phyloP scores from a whole-genome alignment of 2,797 vertebrate species.

The Lacerta agilis region DNA sequence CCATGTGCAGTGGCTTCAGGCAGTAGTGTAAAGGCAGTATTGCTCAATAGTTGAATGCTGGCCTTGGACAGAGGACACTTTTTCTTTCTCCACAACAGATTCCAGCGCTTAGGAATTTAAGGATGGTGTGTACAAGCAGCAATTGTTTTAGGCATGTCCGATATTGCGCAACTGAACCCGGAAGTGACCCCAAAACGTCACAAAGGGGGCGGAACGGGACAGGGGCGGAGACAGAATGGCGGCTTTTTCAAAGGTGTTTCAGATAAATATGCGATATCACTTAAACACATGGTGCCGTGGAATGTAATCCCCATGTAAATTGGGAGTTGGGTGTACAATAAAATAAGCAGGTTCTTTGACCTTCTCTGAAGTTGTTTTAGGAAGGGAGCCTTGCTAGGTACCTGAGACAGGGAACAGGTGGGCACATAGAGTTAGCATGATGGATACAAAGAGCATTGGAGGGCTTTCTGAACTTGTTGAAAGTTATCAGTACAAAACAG shows the following conservation, averaged over 20 bases:
- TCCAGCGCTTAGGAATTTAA: not conserved
- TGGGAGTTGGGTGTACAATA: not conserved
- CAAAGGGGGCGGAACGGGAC: too few relatives aligned
- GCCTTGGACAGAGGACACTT: not conserved
- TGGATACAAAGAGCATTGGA: conserved; percentile 32
- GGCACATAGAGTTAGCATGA: not conserved
- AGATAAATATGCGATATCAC: too few relatives aligned
- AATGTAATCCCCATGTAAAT: too few relatives aligned
- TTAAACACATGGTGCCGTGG: too few relatives aligned
- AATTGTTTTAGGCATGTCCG: too few relatives aligned
- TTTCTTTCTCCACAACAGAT: not conserved
- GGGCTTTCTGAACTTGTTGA: conserved; percentile 46
- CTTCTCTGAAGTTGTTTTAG: conserved; percentile 7
- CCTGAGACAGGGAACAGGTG: not conserved
- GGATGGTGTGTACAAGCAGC: not conserved
- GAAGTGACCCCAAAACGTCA: too few relatives aligned
- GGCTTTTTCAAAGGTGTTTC: too few relatives aligned
- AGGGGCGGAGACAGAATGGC: too few relatives aligned
- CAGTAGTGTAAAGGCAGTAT: not conserved
- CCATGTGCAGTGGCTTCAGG: not conserved
- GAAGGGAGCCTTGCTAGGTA: not conserved
- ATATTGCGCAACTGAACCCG: too few relatives aligned
- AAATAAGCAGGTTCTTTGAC: conserved; percentile 4
- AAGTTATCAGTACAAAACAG: conserved; percentile 38
- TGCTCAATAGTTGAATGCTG: not conserved